Evolutionary conservation across 2,113 vertebrate species (phyloP), one percentile per base, ranked within the genome.

Genomic region (Alectura lathami): DNA sequence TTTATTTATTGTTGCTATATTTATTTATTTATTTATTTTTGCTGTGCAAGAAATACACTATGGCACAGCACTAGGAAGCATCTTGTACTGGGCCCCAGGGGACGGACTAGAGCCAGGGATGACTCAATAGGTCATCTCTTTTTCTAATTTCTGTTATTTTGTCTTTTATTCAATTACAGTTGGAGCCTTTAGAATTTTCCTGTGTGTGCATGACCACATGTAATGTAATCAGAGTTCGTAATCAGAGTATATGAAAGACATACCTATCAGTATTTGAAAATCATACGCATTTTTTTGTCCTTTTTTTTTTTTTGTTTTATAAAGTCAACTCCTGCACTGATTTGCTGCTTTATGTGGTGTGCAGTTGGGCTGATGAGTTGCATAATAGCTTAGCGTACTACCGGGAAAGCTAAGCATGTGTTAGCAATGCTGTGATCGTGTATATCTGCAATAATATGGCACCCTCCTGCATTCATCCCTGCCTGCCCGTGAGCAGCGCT

Each of bases 51-150:
- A 89, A 76, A 70, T 66, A 27, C 62, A 24, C 11, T 70, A 50
- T 34, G 78, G 62, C 43, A 17, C 21, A 62, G 74, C 30, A 23
- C 20, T 43, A 74, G 81, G 84, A 62, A 92, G 79, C 87, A 82
- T 93, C 92, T 91, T 85, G 64, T 38, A 9, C 57, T 81, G 89
- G 76, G 74, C 89, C 70, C 73, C 72, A 63, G 80, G 92, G 95
- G 91, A 93, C 10, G 2, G 70, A 27, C 36, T 34, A 9, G 50
- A 80, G 93, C 87, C 83, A 88, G 89, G 57, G 21, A 92, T 95
- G 94, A 94, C 81, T 96, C 79, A 86, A 92, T 93, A 91, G 95
- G 93, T 95, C 93, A 81, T 92, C 47, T 81, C 70, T 57, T 48
- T 42, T 48, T 36, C 34, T 83, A 26, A 86, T 94, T 81, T 93